Percentiles rank a stretch among this genome's conserved stretches.
These are phyloP conservation scores for Papilio gigon DNA, from an alignment of 2,888 invertebrate genomes.

Conservation along the genomic window DNA sequence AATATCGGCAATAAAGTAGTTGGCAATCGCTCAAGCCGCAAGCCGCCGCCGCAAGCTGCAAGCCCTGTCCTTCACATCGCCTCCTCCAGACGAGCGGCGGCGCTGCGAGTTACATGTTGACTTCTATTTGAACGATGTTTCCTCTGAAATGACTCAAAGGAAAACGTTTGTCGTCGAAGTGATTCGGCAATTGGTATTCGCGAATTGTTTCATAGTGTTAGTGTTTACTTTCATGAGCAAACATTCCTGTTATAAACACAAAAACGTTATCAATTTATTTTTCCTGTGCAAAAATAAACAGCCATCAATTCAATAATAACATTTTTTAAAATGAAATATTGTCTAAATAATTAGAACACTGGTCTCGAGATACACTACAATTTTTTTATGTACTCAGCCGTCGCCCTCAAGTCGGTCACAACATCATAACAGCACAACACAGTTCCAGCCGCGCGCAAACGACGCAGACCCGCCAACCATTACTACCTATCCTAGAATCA, in stretches of 20 bases:
- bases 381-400: too few species aligned
- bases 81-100: constrained; percentile 8
- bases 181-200: constrained; percentile 11
- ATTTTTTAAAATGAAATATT: too few species aligned
- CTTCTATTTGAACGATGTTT: constrained; percentile 35
- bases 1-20: constrained; percentile 20
- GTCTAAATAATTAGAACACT: neutral
- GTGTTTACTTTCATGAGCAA: neutral
- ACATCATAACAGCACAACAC: too few species aligned
- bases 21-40: constrained; percentile 32
- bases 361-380: too few species aligned
- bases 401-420: too few species aligned
- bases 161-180: constrained; percentile 6
- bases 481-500: neutral
- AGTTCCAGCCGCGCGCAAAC: too few species aligned
- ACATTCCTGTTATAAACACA: neutral
- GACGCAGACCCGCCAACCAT: too few species aligned
- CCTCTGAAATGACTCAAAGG: constrained; percentile 24
- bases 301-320: too few species aligned
- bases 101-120: constrained; percentile 24
- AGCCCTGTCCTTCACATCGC: constrained; percentile 4
- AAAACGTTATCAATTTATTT: neutral
- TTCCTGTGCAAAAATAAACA: neutral
- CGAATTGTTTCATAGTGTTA: constrained; percentile 6
- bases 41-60: constrained; percentile 14